Conservation (phyloP, 1,140 invertebrate species). For the Nymphalis io region DNA sequence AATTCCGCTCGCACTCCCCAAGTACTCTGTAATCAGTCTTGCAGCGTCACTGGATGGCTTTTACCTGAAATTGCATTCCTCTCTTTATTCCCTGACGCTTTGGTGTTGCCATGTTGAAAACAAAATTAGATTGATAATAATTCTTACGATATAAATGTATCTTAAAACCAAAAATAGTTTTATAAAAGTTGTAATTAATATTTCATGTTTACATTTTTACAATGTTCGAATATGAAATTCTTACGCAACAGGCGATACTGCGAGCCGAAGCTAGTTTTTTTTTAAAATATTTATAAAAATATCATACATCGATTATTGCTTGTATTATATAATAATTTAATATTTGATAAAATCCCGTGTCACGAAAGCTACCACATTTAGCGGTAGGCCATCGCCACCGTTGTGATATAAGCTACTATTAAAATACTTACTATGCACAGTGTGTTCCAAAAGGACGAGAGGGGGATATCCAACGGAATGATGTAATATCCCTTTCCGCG, state of each 20-base stretch:
- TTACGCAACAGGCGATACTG: no score
- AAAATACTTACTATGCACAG: background rate
- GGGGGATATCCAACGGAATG: background rate
- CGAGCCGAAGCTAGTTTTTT: no score
- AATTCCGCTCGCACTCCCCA: background rate
- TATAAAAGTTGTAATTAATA: no score
- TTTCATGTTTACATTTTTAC: no score
- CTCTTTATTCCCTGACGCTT: background rate
- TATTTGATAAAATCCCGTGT: background rate
- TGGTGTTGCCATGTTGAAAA: background rate
- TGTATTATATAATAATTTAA: no score
- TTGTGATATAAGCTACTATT: background rate
- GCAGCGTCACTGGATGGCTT: background rate
- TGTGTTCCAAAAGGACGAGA: background rate
- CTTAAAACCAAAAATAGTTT: no score
- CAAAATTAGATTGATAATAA: background rate
- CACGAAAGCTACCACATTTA: background rate
- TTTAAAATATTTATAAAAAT: background rate
- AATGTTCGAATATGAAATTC: no score
- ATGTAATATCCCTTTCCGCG: background rate
- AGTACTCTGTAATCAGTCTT: constrained; percentile 15
- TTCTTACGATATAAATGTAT: background rate
- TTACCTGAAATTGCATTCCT: constrained; percentile 10
- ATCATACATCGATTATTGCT: no score
- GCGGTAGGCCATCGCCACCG: background rate